Percentiles rank a stretch among this genome's conserved stretches.
These are phyloP conservation scores for Actinopyga echinites DNA, from an alignment of 53 echinoderm and acorn worm species.

Conservation along the genomic window DNA sequence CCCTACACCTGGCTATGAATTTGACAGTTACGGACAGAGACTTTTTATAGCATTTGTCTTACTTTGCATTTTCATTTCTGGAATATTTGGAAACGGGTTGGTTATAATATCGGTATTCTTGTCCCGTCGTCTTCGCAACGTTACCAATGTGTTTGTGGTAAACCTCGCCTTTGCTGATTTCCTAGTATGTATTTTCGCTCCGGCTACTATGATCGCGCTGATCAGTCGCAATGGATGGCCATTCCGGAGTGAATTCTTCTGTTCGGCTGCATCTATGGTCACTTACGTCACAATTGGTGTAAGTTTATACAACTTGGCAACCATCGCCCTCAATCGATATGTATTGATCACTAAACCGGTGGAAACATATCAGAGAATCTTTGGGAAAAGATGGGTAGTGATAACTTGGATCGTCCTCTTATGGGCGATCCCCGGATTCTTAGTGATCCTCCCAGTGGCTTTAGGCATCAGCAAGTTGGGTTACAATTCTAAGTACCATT, in stretches of 20 bases:
- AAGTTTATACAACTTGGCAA: slow-evolving; percentile 54
- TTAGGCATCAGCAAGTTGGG: slow-evolving; percentile 17
- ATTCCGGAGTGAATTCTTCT: slow-evolving; percentile 16
- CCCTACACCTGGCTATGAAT: neutral
- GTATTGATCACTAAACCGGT: slow-evolving; percentile 58
- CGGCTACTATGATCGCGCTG: slow-evolving; percentile 9
- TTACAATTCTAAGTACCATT: slow-evolving; percentile 27
- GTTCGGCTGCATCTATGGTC: neutral
- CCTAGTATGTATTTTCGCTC: neutral
- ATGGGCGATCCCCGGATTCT: slow-evolving; percentile 1
- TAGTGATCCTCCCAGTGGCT: neutral
- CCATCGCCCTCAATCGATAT: slow-evolving; percentile 63
- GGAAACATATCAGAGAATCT: slow-evolving; percentile 13
- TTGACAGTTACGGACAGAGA: slow-evolving; percentile 28
- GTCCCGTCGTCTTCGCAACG: slow-evolving; percentile 39
- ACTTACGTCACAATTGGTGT: slow-evolving; percentile 34
- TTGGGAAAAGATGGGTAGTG: slow-evolving; percentile 17
- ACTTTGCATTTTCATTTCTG: slow-evolving; percentile 26
- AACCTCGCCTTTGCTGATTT: slow-evolving; percentile 35
- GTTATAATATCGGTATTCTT: slow-evolving; percentile 25
- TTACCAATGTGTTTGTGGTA: slow-evolving; percentile 36
- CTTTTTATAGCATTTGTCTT: slow-evolving; percentile 14
- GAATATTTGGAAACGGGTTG: slow-evolving; percentile 34
- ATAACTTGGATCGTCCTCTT: slow-evolving; percentile 6
- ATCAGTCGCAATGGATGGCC: neutral